Evolutionary conservation across 2,113 vertebrate species (phyloP), one percentile per base, ranked within the genome.

Genomic region (Manacus vitellinus): DNA sequence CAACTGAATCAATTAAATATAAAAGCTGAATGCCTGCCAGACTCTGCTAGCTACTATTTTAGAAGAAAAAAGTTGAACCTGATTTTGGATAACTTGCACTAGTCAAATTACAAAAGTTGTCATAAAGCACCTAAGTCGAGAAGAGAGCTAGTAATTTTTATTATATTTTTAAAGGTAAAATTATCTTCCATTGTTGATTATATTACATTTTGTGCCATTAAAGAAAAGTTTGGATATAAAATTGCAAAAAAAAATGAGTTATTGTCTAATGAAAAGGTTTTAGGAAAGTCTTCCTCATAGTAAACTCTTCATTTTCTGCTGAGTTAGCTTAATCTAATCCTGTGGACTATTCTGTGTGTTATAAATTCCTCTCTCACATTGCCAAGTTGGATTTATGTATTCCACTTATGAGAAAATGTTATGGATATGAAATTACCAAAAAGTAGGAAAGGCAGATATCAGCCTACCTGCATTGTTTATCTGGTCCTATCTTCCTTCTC

Each of bases 391-490:
- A 70, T 84, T 79, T 80, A 77, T 31, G 17, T 62, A 74, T 80
- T 70, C 25, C 19, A 21, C 10, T 71, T 63, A 58, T 21, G 13
- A 67, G 14, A 72, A 68, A 62, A 81, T 59, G 0, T 27, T 59
- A 47, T 13, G 8, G 65, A 70, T 67, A 51, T 14, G 10, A 61
- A 77, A 87, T 63, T 13, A 10, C 18, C 49, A 44, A 63, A 89
- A 85, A 59, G 8, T 28, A 61, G 19, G 35, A 72, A 56, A n/a
- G 27, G 5, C 4, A 22, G 5, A 28, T 80, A 54, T 23, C 31
- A 58, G 7, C 13, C 5, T 54, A 10, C 8, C 8, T 62, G 9
- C 2, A 9, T 25, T 0, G 0, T 52, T 17, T 30, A 56, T 75
- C 52, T 68, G 33, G 3, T 23, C 16, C 14, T 91, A 11, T 67